These are phyloP conservation scores for Hylaea fasciaria DNA, from an alignment of 2,888 invertebrate genomes.

Conservation along the genomic window DNA sequence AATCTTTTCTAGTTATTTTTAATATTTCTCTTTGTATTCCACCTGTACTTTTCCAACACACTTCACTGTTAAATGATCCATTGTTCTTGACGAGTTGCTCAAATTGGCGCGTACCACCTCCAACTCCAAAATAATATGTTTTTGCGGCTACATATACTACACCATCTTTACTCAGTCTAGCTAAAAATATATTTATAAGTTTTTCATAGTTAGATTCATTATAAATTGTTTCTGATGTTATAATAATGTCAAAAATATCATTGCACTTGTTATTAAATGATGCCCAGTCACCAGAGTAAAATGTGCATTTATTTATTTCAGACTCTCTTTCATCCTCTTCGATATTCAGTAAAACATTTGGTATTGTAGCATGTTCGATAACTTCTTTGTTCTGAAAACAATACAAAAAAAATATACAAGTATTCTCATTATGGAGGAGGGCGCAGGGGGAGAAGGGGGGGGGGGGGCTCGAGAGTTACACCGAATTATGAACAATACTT, in stretches of 20 bases:
- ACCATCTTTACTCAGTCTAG: slow-evolving; percentile 86
- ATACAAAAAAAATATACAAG: too few species aligned
- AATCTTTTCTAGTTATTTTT: slow-evolving; percentile 70
- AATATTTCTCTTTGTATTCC: slow-evolving; percentile 88
- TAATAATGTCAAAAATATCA: slow-evolving; percentile 91
- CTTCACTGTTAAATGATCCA: slow-evolving; percentile 80
- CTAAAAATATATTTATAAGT: slow-evolving; percentile 88
- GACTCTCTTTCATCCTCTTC: slow-evolving; percentile 66
- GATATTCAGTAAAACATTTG: slow-evolving; percentile 90
- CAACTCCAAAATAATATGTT: slow-evolving; percentile 97
- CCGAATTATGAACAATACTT: too few species aligned
- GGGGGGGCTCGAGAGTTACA: too few species aligned
- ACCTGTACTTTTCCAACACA: slow-evolving; percentile 87
- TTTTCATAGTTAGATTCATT: slow-evolving; percentile 92
- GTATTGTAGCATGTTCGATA: slow-evolving; percentile 90
- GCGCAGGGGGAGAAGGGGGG: too few species aligned
- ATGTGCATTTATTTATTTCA: slow-evolving; percentile 76
- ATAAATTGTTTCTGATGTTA: slow-evolving; percentile 97
- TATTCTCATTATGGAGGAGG: too few species aligned
- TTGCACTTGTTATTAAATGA: slow-evolving; percentile 79
- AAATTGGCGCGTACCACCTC: slow-evolving; percentile 93
- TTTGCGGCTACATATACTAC: slow-evolving; percentile 93
- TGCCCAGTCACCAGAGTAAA: slow-evolving; percentile 91
- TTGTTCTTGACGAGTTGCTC: slow-evolving; percentile 85
- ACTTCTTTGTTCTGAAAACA: slow-evolving; percentile 93